These are phyloP conservation scores for Mionectes macconnelli DNA, from an alignment of 2,113 vertebrate species.

Conservation along the genomic window DNA sequence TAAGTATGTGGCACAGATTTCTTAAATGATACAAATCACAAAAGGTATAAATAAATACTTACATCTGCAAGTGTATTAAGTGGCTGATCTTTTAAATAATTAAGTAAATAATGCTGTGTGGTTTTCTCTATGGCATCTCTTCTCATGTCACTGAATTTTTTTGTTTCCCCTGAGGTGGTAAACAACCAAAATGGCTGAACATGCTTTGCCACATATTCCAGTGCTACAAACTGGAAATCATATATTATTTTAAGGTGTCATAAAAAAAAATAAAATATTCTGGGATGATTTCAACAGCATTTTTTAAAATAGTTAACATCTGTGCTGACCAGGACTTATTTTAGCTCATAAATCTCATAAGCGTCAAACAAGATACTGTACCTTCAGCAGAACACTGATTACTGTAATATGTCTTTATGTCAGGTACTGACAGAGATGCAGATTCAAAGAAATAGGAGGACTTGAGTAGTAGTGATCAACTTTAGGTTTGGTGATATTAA, in stretches of 20 bases:
- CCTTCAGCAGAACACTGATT: constrained; percentile 11
- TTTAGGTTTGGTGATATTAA: not conserved
- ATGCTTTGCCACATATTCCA: not conserved
- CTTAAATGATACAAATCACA: not conserved
- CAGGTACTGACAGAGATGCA: not conserved
- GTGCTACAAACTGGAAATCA: not conserved
- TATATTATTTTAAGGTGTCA: not conserved
- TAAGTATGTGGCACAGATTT: not conserved
- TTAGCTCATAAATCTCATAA: constrained; percentile 6
- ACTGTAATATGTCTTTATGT: constrained; percentile 10
- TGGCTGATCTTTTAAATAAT: not conserved
- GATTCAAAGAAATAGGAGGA: not conserved
- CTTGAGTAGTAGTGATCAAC: not conserved
- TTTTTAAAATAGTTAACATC: not conserved
- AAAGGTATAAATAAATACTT: not conserved
- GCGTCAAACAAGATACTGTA: not conserved
- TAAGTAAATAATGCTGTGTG: not conserved
- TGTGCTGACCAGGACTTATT: constrained; percentile 5
- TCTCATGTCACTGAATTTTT: not conserved
- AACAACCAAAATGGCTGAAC: not conserved
- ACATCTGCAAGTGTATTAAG: not conserved
- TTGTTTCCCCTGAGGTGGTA: not conserved
- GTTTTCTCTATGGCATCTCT: not conserved
- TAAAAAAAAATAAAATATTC: not conserved
- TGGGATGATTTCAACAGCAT: not conserved